These are phyloP conservation scores for Sarcophaga carnaria DNA, from an alignment of 2,888 invertebrate species.

Conservation along the genomic window DNA sequence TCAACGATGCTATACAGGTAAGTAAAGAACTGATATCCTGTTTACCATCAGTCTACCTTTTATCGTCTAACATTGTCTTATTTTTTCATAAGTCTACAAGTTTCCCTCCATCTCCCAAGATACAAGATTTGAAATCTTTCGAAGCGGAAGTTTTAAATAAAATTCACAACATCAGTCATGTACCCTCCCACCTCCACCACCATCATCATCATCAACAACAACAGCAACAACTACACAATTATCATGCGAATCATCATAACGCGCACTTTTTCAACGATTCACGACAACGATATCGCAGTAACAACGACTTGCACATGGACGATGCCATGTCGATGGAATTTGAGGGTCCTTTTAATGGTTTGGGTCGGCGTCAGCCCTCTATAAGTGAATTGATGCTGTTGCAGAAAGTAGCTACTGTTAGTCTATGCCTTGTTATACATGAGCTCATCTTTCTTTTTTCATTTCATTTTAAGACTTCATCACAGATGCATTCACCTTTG, in stretches of 20 bases:
- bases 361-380: slow-evolving; percentile 74
- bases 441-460: neutral
- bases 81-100: slow-evolving; percentile 73
- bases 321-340: slow-evolving; percentile 76
- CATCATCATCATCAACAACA: slow-evolving; percentile 70
- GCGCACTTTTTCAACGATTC: slow-evolving; percentile 67
- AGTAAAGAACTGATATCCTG: slow-evolving; percentile 15
- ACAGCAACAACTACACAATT: too few species aligned
- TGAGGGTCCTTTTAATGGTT: slow-evolving; percentile 60
- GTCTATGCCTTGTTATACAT: neutral
- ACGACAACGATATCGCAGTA: slow-evolving; percentile 81
- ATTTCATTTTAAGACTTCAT: slow-evolving; percentile 63
- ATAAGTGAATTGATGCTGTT: slow-evolving; percentile 74
- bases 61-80: slow-evolving; percentile 67
- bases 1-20: slow-evolving; percentile 55
- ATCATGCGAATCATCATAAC: slow-evolving; percentile 71
- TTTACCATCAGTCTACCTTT: neutral
- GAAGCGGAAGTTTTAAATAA: slow-evolving; percentile 62
- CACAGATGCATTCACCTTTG: slow-evolving; percentile 62
- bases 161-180: slow-evolving; percentile 72
- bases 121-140: slow-evolving; percentile 58
- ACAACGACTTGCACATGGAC: slow-evolving; percentile 82
- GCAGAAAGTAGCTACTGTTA: slow-evolving; percentile 74
- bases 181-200: slow-evolving; percentile 71
- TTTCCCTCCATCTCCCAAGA: slow-evolving; percentile 62